These are phyloP conservation scores for Pitta sordida DNA, from an alignment of 2,113 vertebrate genomes.

Conservation along the genomic window DNA sequence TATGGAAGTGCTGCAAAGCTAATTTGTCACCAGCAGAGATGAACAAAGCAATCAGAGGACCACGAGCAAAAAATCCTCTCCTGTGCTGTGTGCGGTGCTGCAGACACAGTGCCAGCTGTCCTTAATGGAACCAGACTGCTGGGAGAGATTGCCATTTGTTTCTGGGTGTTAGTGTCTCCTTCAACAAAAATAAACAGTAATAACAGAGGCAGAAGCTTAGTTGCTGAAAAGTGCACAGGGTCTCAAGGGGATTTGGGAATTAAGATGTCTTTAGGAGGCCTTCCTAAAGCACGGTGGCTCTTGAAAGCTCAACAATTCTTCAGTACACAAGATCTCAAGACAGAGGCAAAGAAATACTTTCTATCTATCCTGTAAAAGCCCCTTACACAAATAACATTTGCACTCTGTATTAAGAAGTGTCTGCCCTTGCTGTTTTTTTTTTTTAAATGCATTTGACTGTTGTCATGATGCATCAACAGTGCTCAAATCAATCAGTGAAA, in stretches of 20 bases:
- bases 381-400: not conserved
- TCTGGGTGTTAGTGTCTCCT: constrained; percentile 38
- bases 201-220: constrained; percentile 33
- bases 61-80: constrained; percentile 33
- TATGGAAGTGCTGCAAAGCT: constrained; percentile 15
- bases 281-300: constrained; percentile 5
- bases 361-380: not conserved
- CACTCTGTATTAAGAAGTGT: not conserved
- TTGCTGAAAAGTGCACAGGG: not conserved
- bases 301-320: not conserved
- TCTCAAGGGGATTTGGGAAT: constrained; percentile 33
- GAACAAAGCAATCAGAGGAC: constrained; percentile 37
- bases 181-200: constrained; percentile 49
- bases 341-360: not conserved
- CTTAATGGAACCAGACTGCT: constrained; percentile 16
- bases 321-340: not conserved
- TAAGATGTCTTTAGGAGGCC: constrained; percentile 40
- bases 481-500: not conserved
- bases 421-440: rapidly evolving
- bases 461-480: not conserved
- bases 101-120: constrained; percentile 27
- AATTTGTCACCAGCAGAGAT: constrained; percentile 47
- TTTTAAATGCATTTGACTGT: not conserved
- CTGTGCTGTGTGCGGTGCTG: not conserved
- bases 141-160: not conserved